These are phyloP conservation scores for Zaprionus vittiger DNA, from an alignment of 1,140 invertebrate genomes.

Conservation along the genomic window DNA sequence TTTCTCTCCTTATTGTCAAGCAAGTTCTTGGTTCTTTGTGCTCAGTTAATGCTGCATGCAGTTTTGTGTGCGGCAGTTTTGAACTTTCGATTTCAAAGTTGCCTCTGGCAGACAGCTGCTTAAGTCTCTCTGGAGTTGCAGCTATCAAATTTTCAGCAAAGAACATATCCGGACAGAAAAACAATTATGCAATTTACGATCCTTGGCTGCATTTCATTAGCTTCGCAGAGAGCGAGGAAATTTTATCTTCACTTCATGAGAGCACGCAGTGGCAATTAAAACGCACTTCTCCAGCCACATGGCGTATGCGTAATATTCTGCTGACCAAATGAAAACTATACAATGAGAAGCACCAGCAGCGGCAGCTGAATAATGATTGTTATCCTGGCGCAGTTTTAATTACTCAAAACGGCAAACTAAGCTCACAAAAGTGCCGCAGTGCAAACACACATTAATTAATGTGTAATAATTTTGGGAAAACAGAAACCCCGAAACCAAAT, in stretches of 20 bases:
- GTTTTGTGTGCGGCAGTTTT: constrained; percentile 27
- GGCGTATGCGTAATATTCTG: constrained; percentile 64
- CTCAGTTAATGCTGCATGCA: constrained; percentile 39
- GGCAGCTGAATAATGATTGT: constrained; percentile 49
- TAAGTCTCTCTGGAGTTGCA: constrained; percentile 16
- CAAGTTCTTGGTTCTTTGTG: constrained; percentile 41
- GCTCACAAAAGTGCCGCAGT: constrained; percentile 14
- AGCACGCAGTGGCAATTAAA: constrained; percentile 70
- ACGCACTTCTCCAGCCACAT: constrained; percentile 51
- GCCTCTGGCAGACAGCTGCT: constrained; percentile 30
- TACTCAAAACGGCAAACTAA: constrained; percentile 33
- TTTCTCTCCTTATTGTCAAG: constrained; percentile 62
- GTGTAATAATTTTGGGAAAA: constrained; percentile 1
- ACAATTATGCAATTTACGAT: constrained; percentile 33
- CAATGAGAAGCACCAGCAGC: constrained; percentile 15
- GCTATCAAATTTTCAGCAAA: not conserved
- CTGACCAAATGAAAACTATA: constrained; percentile 35
- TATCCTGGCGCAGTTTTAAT: constrained; percentile 54
- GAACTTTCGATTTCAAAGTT: constrained; percentile 36
- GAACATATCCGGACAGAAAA: constrained; percentile 5
- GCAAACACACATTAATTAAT: constrained; percentile 34
- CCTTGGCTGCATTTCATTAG: constrained; percentile 45
- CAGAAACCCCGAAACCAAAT: not conserved
- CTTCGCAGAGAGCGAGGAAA: constrained; percentile 5
- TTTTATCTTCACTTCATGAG: constrained; percentile 68